Evolutionary conservation across 1,140 invertebrate genomes (phyloP), one percentile per base, ranked within the genome.

Genomic region (Saxidomus purpurata): DNA sequence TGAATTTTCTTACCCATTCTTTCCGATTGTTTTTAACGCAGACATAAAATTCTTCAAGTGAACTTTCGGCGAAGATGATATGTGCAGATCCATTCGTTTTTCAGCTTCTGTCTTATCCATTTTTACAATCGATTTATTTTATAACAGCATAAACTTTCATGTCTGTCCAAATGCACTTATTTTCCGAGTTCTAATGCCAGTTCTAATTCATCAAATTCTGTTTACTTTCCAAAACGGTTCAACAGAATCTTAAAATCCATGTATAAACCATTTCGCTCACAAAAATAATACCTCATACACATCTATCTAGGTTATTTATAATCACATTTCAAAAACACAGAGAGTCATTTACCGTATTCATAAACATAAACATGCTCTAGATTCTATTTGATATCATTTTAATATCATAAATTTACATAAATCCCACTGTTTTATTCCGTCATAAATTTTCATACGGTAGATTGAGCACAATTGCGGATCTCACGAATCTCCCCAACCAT

Each of bases 1-100:
- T n/a, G n/a, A n/a, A n/a, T n/a, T n/a, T n/a, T n/a, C n/a, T 85
- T 74, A 85, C 83, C 83, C 83, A 55, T 74, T 74, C 34, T 85
- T 85, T 71, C 83, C 83, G 9, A 85, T 74, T 28, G 63, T 85
- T 25, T 85, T 85, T 28, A 85, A 59, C 2, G 83, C 83, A 3
- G 83, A 74, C 83, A 85, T 69, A 52, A 85, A 71, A 40, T 74
- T 85, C 67, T 85, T 85, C 2, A 85, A 47, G 17, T 71, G 83
- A 74, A 85, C 69, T 74, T 52, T 85, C 0, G 83, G 83, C 19
- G 83, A 55, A 15, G 80, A 82, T 19, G 76, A 6, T 13, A 79
- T 79, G 17, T 47, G 76, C 17, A 79, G 3, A 34, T 79, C 76
- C 43, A 52, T 49, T 76, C 40, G 19, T 25, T 47, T 76, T 47